These are phyloP conservation scores for Rhodinocichla rosea DNA, from an alignment of 2,113 vertebrate genomes.

Conservation along the genomic window DNA sequence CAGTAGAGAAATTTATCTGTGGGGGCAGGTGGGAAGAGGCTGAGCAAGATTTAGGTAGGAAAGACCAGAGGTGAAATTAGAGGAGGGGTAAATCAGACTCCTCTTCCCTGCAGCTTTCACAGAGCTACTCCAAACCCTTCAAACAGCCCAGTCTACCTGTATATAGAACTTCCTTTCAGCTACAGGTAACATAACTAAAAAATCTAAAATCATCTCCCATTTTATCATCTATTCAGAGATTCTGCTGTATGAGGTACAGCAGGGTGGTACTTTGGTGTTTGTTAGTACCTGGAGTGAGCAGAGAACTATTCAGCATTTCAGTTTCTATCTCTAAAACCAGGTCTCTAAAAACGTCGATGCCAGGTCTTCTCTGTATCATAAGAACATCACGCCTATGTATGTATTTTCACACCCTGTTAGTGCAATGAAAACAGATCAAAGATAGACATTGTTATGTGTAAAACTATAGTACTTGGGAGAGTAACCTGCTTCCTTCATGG, in stretches of 20 bases:
- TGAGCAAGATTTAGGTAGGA: neutral
- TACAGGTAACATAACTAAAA: neutral
- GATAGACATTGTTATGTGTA: accelerated
- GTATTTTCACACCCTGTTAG: neutral
- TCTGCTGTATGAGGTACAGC: neutral
- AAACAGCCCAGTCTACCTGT: neutral
- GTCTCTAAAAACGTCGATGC: neutral
- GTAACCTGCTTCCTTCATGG: neutral
- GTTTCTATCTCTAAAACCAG: neutral
- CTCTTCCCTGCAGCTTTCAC: neutral
- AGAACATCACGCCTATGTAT: neutral
- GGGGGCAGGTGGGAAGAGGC: neutral
- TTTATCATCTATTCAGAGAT: neutral
- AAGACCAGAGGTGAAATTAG: neutral
- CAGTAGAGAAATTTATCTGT: neutral
- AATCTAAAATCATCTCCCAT: neutral
- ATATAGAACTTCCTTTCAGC: neutral
- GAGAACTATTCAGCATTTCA: neutral
- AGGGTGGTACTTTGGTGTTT: neutral
- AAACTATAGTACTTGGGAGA: neutral
- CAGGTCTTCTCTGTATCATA: neutral
- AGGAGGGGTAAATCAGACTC: neutral
- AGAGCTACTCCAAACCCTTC: neutral
- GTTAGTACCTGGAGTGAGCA: neutral
- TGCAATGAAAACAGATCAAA: neutral